These are phyloP conservation scores for Capromys pilorides DNA, from an alignment of 2,797 vertebrate species.

Conservation along the genomic window DNA sequence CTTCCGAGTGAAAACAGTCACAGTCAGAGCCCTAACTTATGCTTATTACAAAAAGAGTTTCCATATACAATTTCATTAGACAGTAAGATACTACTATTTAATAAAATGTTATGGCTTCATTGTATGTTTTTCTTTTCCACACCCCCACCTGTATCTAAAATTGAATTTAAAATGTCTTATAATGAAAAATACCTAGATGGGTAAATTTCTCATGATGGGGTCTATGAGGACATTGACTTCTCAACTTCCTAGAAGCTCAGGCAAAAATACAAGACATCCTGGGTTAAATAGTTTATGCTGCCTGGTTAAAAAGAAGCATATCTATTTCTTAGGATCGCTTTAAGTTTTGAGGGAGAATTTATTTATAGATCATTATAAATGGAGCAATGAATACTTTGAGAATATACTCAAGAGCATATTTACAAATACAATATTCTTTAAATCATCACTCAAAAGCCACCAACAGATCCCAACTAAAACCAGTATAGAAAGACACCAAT, in stretches of 20 bases:
- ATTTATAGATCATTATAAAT: neutral
- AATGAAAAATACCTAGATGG: neutral
- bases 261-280: neutral
- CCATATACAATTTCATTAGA: neutral
- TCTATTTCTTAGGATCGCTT: neutral
- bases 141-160: neutral
- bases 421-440: neutral
- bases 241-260: neutral
- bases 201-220: neutral
- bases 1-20: neutral
- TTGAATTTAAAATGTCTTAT: conserved; percentile 41
- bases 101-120: conserved; percentile 35
- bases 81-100: neutral
- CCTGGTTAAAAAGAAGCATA: neutral
- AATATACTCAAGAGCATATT: conserved; percentile 8
- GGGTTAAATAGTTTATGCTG: neutral
- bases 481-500: neutral
- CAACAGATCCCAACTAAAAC: neutral
- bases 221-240: neutral
- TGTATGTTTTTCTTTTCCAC: conserved; percentile 29
- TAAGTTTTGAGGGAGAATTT: neutral
- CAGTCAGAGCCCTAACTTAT: conserved; percentile 1
- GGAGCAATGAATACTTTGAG: neutral
- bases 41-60: conserved; percentile 41
- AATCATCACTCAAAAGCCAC: neutral